Base-by-base conservation (phyloP, 2,888 invertebrate genomes). In the Pocota personata region DNA sequence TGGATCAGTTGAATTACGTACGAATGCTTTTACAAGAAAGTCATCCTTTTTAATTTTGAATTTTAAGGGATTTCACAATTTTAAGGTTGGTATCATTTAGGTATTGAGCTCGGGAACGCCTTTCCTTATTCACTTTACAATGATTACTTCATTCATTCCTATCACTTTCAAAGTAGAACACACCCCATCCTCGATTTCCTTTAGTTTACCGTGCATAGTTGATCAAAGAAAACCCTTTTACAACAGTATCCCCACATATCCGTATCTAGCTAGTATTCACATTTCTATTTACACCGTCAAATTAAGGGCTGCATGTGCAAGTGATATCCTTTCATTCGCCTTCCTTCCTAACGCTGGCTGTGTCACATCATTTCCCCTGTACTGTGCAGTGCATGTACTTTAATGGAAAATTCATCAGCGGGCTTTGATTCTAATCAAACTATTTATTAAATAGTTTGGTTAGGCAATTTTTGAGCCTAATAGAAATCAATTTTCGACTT, bases 261-360 rank as follows among this genome's bases (percentile, higher is more conserved):
- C n/a, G n/a, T 16, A 16, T 43, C 2, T 7, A 43, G 7, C 16
- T 43, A 16, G 4, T 10, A 48, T 24, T 50, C 50, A 50, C 12
- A 48, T 50, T 50, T 46, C n/a, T n/a, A 50, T 50, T 50, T 50
- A 24, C 24, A 24, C 24, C 50, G 24, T n/a, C 50, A 50, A 50
- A 50, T 50, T 50, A 50, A 50, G 27, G n/a, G 24, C 12, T 24
- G 50, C 50, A 50, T 5, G 21, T 50, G 50, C 24, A 24, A 50
- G 50, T 50, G 50, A 50, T 50, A 50, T 46, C 19, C 50, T 24
- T 50, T 8, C 7, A 2, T 16, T 43, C 43, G 10, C 21, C 48
- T 6, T 40, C 14, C 14, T 14, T 40, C 40, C 14, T 37, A n/a
- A 37, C 48, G 3, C 48, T 21, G 8, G 0, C 21, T 21, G 48